Evolutionary conservation across 2,888 invertebrate genomes (phyloP).

Genomic region (Hyppa rectilinea): DNA sequence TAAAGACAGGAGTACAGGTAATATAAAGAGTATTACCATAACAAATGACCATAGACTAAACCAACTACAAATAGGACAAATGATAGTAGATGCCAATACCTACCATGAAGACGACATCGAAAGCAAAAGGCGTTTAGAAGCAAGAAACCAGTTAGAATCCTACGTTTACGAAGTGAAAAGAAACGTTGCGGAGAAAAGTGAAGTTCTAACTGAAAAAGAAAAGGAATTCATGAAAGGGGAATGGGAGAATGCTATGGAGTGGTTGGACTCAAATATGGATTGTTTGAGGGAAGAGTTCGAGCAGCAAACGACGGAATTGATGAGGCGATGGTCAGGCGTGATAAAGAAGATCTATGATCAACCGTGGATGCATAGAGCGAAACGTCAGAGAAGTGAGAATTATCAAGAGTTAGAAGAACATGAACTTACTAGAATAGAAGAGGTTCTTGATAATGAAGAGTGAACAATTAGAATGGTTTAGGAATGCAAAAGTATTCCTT

Average conservation of each 20-base stretch:
- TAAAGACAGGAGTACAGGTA: constrained; percentile 77
- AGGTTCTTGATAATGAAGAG: constrained; percentile 34
- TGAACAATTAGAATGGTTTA: not conserved
- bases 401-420: constrained; percentile 55
- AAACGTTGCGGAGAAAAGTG: constrained; percentile 71
- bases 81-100: constrained; percentile 78
- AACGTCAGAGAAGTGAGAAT: constrained; percentile 72
- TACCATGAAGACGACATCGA: constrained; percentile 79
- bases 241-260: constrained; percentile 73
- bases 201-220: constrained; percentile 71
- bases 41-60: constrained; percentile 76
- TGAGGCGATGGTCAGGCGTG: constrained; percentile 75
- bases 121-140: constrained; percentile 76
- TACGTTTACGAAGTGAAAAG: constrained; percentile 79
- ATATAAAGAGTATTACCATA: constrained; percentile 73
- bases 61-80: constrained; percentile 74
- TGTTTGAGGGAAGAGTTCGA: constrained; percentile 79
- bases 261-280: constrained; percentile 78
- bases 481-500: not conserved
- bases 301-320: constrained; percentile 77
- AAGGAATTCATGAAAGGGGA: constrained; percentile 72
- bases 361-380: constrained; percentile 68
- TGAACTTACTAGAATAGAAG: constrained; percentile 56
- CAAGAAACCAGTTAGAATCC: constrained; percentile 80
- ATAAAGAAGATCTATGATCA: constrained; percentile 73